These are phyloP conservation scores for Oophaga pumilio DNA, from an alignment of 2,113 vertebrate genomes.

Conservation along the genomic window DNA sequence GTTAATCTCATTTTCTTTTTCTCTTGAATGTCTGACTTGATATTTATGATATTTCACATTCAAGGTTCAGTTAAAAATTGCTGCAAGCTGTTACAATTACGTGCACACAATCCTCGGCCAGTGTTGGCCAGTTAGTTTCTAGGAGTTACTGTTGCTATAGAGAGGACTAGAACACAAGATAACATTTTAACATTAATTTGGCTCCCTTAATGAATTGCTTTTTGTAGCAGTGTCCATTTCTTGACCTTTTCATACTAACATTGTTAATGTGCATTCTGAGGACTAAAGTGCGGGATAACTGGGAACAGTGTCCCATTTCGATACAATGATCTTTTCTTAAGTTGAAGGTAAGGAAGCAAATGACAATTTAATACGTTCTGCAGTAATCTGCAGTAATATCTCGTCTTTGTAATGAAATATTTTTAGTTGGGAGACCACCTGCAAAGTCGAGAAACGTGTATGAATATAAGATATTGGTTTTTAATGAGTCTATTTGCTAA, in stretches of 20 bases:
- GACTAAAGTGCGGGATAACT: neutral
- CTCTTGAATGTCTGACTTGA: slow-evolving; percentile 4
- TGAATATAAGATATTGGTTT: too few species aligned
- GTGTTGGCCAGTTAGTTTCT: slow-evolving; percentile 27
- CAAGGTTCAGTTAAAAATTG: slow-evolving; percentile 30
- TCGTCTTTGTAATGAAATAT: too few species aligned
- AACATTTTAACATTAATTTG: slow-evolving; percentile 33
- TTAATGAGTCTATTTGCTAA: too few species aligned
- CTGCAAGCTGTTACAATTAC: slow-evolving; percentile 48
- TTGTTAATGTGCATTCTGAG: neutral
- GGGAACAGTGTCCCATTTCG: neutral
- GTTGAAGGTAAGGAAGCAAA: neutral
- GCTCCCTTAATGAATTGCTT: neutral
- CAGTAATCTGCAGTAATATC: too few species aligned
- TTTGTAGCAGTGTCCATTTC: slow-evolving; percentile 7
- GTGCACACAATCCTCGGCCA: slow-evolving; percentile 22
- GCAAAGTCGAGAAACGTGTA: neutral
- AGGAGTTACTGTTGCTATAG: slow-evolving; percentile 51
- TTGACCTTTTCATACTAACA: neutral
- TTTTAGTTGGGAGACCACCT: neutral
- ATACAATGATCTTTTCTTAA: neutral
- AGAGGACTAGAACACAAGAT: neutral
- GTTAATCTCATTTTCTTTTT: slow-evolving; percentile 9
- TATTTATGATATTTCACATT: slow-evolving; percentile 25
- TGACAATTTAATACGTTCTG: neutral